Evolutionary conservation across 2,797 vertebrate genomes (phyloP), one percentile per base, ranked within the genome.

Genomic region (Zonotrichia albicollis): DNA sequence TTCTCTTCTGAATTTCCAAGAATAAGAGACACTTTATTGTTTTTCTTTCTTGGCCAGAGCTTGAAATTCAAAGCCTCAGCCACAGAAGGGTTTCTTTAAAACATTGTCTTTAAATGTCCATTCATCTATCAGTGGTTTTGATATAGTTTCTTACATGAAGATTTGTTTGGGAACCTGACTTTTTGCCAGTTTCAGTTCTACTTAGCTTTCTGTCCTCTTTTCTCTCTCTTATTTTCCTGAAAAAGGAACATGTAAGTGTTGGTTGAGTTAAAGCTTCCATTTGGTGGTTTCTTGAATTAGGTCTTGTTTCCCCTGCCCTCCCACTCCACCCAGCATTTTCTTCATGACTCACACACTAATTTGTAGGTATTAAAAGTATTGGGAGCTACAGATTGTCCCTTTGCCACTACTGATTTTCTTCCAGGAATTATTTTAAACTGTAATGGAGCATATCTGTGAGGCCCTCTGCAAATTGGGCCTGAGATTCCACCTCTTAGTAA

Each of bases 231-330:
- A 1, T 66, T 91, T 94, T 86, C 79, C 80, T 82, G 81, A 76
- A 74, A 83, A 94, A 84, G 68, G 45, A 92, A 54, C 25, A 14
- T 79, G 0, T 1, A 67, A 84, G 29, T 16, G 6, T 65, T 61
- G 43, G 64, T 91, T 89, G 50, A 84, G 29, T 90, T 79, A 64
- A 92, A 87, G 21, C 40, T 79, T 79, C 17, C 80, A 5, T 91
- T 82, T 83, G 73, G 65, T 93, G 81, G 72, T 90, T 96, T 93
- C 78, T 84, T 84, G 74, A 87, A 67, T 87, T 88, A 79, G 55
- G 20, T 43, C 60, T 94, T 68, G 23, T n/a, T 90, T 92, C 17
- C 36, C 7, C 19, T 2, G 2, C 38, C 23, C 26, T 91, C 46
- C n/a, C 11, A 30, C 67, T 91, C 96, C 75, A 82, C 90, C 75